A percentile compares a stretch with the other conserved stretches of the same genome.
Evolutionary conservation across 35 echinoderm and acorn worm species (phyloP).

Genomic region (Diadema setosum): DNA sequence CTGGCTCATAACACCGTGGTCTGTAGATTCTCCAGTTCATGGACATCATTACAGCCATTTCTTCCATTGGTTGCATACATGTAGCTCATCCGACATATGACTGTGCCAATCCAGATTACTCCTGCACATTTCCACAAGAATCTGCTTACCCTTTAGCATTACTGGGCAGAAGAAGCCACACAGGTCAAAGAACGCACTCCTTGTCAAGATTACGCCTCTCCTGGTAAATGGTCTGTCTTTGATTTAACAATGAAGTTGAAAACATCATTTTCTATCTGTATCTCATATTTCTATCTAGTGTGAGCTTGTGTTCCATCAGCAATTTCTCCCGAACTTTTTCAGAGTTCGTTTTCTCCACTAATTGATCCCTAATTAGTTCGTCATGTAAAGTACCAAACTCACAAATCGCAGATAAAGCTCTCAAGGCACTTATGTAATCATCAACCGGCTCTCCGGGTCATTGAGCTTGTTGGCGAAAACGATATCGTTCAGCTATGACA

Average conservation of each 20-base stretch:
- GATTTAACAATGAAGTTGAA: conserved; percentile 20
- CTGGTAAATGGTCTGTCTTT: conserved; percentile 13
- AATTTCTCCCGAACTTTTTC: neutral
- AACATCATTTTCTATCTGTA: conserved; percentile 32
- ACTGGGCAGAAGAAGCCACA: conserved; percentile 54
- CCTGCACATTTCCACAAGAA: conserved; percentile 17
- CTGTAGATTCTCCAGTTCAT: neutral
- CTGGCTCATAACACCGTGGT: conserved; percentile 12
- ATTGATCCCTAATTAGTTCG: conserved; percentile 17
- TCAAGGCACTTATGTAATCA: conserved; percentile 29
- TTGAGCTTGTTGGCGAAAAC: conserved; percentile 24
- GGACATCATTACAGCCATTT: neutral
- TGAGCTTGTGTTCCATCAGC: neutral
- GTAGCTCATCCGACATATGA: neutral
- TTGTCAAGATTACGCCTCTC: conserved; percentile 60
- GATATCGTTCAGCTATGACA: conserved; percentile 29
- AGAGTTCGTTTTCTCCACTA: conserved; percentile 27
- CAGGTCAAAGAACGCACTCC: conserved; percentile 51
- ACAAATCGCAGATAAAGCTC: conserved; percentile 23
- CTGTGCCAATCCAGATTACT: conserved; percentile 33
- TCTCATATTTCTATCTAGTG: conserved; percentile 9
- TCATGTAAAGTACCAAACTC: conserved; percentile 13
- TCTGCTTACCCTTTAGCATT: neutral
- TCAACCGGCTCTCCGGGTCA: neutral
- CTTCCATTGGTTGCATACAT: neutral